Evolutionary conservation across 2,797 vertebrate genomes (phyloP).

Genomic region (Trichosurus vulpecula): DNA sequence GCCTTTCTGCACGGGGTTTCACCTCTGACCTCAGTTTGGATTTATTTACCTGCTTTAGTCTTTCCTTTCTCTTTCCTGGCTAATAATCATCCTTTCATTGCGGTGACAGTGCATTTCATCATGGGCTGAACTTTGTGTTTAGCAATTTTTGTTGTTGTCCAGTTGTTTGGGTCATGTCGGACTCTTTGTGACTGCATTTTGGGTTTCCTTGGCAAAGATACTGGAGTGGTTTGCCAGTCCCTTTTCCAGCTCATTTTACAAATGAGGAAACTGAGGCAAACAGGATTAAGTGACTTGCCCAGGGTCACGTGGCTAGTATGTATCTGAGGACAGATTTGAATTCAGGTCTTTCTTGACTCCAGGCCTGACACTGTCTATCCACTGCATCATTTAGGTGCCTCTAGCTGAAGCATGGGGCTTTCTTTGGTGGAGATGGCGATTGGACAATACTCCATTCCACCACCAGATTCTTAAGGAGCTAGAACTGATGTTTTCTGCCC

Average conservation of each 20-base stretch:
- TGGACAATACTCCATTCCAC: constrained; percentile 96
- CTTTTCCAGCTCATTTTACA: not conserved
- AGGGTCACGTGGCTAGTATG: not conserved
- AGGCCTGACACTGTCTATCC: not conserved
- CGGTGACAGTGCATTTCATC: not conserved
- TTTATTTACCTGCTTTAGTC: not conserved
- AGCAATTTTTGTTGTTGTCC: not conserved
- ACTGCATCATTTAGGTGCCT: not conserved
- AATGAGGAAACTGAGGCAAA: not conserved
- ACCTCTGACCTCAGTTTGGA: not conserved
- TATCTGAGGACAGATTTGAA: not conserved
- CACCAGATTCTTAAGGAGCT: constrained; percentile 94
- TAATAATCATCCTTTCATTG: not conserved
- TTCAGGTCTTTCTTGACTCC: not conserved
- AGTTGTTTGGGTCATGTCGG: not conserved
- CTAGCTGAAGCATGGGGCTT: constrained; percentile 95
- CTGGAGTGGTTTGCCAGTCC: not conserved
- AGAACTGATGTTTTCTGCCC: constrained; percentile 93
- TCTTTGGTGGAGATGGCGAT: constrained; percentile 99
- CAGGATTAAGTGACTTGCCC: not conserved
- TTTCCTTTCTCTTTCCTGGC: not conserved
- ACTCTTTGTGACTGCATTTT: not conserved
- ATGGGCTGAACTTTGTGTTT: not conserved
- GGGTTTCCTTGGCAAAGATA: not conserved
- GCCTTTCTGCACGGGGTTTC: not conserved